Evolutionary conservation across 2,113 vertebrate genomes (phyloP), one percentile per base, ranked within the genome.

Genomic region (Mystacornis crossleyi): DNA sequence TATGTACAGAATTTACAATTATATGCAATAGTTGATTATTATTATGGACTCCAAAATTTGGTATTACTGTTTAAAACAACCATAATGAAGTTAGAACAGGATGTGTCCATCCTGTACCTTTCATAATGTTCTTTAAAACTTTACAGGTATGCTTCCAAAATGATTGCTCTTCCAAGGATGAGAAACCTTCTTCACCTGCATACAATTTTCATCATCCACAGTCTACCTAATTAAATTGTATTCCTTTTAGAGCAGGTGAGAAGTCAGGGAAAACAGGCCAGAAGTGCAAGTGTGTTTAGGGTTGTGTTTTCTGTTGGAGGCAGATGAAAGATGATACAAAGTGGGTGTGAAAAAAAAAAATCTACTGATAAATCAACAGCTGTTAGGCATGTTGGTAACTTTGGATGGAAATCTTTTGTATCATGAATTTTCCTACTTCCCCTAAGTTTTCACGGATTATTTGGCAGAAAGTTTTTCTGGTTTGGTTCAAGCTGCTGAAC

Each of bases 1-100:
- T 96, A 93, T 96, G 67, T 96, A 95, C 96, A 96, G 74, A 80
- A 96, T 95, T 96, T 96, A 94, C 95, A 96, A 17, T 85, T 91
- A 82, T 96, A 83, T 70, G 90, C 81, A 90, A 62, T 54, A 64
- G 34, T 28, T 86, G 45, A 50, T 60, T 85, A 51, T 94, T 70
- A 70, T 42, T 82, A 66, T 58, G 36, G 53, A 81, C 72, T 93
- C 85, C 51, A 90, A 50, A 67, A 65, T 55, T 43, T 81, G 29
- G 2, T 73, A 72, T 36, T 42, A 31, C 17, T 0, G 2, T 33
- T 90, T 36, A 82, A 91, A 92, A 80, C 3, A 1, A 38, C 43
- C 43, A 58, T 64, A 48, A 17, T 4, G 8, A 85, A 89, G 42
- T 38, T 57, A 31, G 4, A 81, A 43, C 42, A 82, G 81, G 69